phyloP scores from a whole-genome alignment of 1,140 invertebrate genomes.

The Copidosoma floridanum region DNA sequence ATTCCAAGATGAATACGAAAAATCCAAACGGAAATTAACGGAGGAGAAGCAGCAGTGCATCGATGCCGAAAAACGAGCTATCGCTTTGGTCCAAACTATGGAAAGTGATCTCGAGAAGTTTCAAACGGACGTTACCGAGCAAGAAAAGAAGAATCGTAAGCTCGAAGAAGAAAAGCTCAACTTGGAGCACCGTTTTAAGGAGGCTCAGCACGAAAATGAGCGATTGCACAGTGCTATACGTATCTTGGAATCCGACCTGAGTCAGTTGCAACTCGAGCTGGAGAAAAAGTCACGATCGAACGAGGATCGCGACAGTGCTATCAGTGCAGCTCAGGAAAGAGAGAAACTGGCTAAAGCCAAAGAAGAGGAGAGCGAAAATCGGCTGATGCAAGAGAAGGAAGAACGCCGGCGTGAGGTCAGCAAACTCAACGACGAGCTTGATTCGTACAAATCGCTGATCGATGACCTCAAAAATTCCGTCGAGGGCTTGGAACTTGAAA shows the following conservation, averaged over 20 bases:
- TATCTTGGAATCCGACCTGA: constrained; percentile 36
- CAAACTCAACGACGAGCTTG: constrained; percentile 29
- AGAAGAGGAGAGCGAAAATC: constrained; percentile 38
- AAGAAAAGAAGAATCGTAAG: constrained; percentile 25
- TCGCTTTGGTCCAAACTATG: constrained; percentile 37
- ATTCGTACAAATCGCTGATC: constrained; percentile 34
- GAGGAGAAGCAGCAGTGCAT: constrained; percentile 38
- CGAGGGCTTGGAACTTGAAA: constrained; percentile 32
- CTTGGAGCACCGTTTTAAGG: constrained; percentile 29
- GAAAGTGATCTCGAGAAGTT: constrained; percentile 45
- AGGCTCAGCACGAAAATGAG: constrained; percentile 37
- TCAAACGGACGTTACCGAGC: constrained; percentile 36
- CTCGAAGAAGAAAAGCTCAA: constrained; percentile 18
- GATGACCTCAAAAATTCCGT: constrained; percentile 37
- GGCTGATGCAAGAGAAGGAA: constrained; percentile 35
- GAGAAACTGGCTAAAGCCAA: constrained; percentile 33
- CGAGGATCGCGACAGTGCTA: constrained; percentile 14
- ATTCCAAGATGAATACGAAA: constrained; percentile 30
- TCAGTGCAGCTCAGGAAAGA: constrained; percentile 34
- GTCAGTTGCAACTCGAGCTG: constrained; percentile 37
- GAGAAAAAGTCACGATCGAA: constrained; percentile 31
- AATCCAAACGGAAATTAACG: constrained; percentile 33
- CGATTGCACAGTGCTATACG: constrained; percentile 37
- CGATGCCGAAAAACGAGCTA: constrained; percentile 37
- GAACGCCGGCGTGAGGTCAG: constrained; percentile 31